These are phyloP conservation scores for Channallabes apus DNA, from an alignment of 2,797 vertebrate species.

Conservation along the genomic window DNA sequence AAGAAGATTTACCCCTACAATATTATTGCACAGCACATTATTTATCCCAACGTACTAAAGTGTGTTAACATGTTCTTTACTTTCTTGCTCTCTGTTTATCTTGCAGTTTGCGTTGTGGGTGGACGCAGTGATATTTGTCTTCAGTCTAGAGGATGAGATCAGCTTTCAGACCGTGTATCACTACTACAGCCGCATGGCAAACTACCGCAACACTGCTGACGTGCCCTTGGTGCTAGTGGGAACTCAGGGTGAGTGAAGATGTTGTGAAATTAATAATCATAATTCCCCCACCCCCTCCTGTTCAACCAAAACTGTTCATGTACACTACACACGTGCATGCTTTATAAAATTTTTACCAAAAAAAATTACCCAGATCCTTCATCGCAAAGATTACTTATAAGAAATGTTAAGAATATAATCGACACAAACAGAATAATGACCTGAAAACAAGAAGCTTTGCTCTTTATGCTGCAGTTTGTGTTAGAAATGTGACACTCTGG, in stretches of 20 bases:
- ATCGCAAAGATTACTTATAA: neutral
- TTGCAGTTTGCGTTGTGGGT: slow-evolving; percentile 94
- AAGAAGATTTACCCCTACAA: too few species aligned
- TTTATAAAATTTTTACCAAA: neutral
- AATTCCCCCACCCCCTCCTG: too few species aligned
- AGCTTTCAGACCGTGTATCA: slow-evolving; percentile 98
- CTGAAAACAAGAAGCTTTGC: too few species aligned
- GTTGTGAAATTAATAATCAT: too few species aligned
- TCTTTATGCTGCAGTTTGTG: neutral
- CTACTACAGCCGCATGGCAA: slow-evolving; percentile 94
- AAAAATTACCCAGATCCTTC: neutral
- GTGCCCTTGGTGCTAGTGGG: slow-evolving; percentile 94
- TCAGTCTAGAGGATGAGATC: slow-evolving; percentile 96
- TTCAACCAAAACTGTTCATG: neutral
- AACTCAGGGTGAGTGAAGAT: slow-evolving; percentile 95
- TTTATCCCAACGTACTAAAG: neutral
- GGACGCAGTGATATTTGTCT: slow-evolving; percentile 96
- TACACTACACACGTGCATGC: too few species aligned
- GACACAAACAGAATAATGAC: neutral
- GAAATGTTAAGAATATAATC: neutral
- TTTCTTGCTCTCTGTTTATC: neutral
- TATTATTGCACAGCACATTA: neutral
- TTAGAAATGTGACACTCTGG: slow-evolving; percentile 21
- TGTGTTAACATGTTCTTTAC: neutral
- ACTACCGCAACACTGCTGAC: slow-evolving; percentile 87